Percentiles rank a stretch among this genome's conserved stretches.
Evolutionary conservation across 2,888 invertebrate species (phyloP).

Genomic region (Thalpophila matura): DNA sequence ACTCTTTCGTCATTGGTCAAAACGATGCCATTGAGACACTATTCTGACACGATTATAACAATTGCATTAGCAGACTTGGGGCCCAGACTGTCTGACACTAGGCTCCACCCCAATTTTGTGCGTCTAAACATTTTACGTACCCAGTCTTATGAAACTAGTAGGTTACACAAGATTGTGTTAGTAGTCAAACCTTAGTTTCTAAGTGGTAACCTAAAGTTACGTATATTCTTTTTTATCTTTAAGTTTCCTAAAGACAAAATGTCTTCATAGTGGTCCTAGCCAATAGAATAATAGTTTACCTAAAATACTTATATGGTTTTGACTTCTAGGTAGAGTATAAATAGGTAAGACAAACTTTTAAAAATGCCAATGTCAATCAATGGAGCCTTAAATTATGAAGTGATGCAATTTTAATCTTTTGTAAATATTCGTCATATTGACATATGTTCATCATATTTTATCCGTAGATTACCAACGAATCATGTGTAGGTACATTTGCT

Average conservation of each 20-base stretch:
- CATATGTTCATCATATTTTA: conserved; percentile 25
- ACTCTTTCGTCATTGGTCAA: too few relatives aligned
- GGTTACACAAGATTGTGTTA: conserved; percentile 16
- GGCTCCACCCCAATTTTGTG: conserved; percentile 12
- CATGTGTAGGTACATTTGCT: conserved; percentile 5
- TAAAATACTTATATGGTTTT: neutral
- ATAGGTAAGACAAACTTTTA: neutral
- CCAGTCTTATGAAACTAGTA: conserved; percentile 30
- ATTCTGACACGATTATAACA: too few relatives aligned
- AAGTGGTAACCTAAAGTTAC: neutral
- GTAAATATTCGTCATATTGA: neutral
- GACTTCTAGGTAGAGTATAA: neutral
- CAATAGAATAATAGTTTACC: neutral
- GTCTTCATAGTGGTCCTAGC: neutral
- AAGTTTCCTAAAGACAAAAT: neutral
- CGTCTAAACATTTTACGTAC: conserved; percentile 20
- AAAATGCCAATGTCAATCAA: neutral
- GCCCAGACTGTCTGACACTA: conserved; percentile 14
- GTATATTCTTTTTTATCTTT: neutral
- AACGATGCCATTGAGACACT: too few relatives aligned
- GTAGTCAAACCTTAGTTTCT: neutral
- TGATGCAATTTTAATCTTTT: neutral
- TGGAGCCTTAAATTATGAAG: neutral
- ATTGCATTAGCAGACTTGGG: too few relatives aligned
- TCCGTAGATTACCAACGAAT: conserved; percentile 2